Percentiles rank a stretch among this genome's conserved stretches.
phyloP scores from a whole-genome alignment of 1,140 invertebrate species.

The Danaus melanippus region DNA sequence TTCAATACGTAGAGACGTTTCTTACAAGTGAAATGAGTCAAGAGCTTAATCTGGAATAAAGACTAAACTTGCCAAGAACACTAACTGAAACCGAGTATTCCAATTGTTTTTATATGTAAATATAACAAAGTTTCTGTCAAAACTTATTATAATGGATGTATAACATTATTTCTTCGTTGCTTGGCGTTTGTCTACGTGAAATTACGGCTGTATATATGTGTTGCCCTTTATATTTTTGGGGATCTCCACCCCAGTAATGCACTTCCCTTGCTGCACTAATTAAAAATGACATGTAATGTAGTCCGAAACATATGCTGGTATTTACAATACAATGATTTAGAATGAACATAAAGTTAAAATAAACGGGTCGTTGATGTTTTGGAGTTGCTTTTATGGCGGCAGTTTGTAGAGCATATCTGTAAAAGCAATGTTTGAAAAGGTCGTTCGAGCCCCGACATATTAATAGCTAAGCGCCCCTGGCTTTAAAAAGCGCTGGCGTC shows the following conservation, averaged over 20 bases:
- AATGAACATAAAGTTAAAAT: slow-evolving; percentile 16
- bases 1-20: slow-evolving; percentile 6
- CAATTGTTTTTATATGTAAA: no score
- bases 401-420: slow-evolving; percentile 46
- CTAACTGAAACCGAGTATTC: no score
- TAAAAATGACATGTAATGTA: slow-evolving; percentile 31
- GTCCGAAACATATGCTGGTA: slow-evolving; percentile 13
- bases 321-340: slow-evolving; percentile 20
- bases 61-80: background rate
- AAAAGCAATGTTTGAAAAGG: slow-evolving; percentile 54
- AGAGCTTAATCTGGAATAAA: slow-evolving; percentile 17
- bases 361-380: slow-evolving; percentile 19
- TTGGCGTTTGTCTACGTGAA: no score
- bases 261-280: slow-evolving; percentile 30
- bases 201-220: no score
- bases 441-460: slow-evolving; percentile 45
- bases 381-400: slow-evolving; percentile 22
- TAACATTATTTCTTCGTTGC: no score
- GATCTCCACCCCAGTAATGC: slow-evolving; percentile 25
- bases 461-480: slow-evolving; percentile 47
- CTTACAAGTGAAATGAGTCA: slow-evolving; percentile 16
- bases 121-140: no score
- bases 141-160: no score
- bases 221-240: background rate
- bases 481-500: slow-evolving; percentile 40